Base-by-base conservation (phyloP, 2,888 invertebrate species). In the Nudaria mundana region DNA sequence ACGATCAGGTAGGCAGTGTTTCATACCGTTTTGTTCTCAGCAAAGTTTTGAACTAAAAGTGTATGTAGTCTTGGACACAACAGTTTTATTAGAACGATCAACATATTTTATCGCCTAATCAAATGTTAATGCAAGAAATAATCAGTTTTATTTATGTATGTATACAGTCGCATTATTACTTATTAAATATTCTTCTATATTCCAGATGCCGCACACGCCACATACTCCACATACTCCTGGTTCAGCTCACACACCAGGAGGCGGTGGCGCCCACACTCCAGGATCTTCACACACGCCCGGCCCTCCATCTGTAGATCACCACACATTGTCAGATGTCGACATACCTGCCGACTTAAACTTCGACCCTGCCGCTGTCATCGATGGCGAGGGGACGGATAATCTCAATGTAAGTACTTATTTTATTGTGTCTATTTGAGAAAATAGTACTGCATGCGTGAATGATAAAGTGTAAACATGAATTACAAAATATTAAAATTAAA, bases 301-400 rank as follows among this genome's bases (percentile, higher is more conserved):
- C 47, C 96, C 96, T 24, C 96, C 96, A 7, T 95, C 95, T 29
- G 95, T 95, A 29, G 94, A 94, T 40, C 91, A 93, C 55, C 91
- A 90, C 58, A 90, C 91, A 24, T 74, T 89, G 42, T 91, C 92
- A 40, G 92, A 94, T 58, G 93, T 94, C 56, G 95, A 95, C 82
- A 92, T 96, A 66, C 95, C 95, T 49, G 95, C 95, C 37, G 97
- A 97, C 82, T 91, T 97, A 70, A 96, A 96, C 84, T 97, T 98
- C 76, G 97, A 97, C 85, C 97, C 97, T 24, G 94, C 97, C 54
- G 95, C 96, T 52, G 96, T 97, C 62, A 97, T 97, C 67, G 97
- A 97, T 66, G 96, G 96, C 40, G 97, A 97, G 81, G 96, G 95
- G 57, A 94, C 95, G 72, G 97, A 97, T 84, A 94, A 94, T 56